phyloP scores from a whole-genome alignment of 2,113 vertebrate species.

The Dromas ardeola region DNA sequence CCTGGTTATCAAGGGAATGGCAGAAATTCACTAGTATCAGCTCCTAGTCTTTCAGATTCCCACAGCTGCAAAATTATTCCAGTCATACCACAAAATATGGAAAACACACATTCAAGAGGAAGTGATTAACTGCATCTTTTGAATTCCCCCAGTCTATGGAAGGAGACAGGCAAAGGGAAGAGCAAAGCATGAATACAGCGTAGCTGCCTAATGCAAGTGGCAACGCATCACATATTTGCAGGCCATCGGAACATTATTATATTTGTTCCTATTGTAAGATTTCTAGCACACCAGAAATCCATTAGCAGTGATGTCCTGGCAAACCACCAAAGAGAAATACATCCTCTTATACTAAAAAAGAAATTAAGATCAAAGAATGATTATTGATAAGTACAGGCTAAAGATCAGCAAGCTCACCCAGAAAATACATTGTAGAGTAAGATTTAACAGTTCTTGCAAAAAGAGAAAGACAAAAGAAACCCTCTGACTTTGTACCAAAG shows the following conservation, averaged over 20 bases:
- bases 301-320: slow-evolving; percentile 49
- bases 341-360: slow-evolving; percentile 43
- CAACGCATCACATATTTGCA: neutral
- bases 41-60: neutral
- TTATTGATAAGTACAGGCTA: slow-evolving; percentile 32
- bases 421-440: slow-evolving; percentile 13
- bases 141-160: neutral
- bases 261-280: slow-evolving; percentile 3
- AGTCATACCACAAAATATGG: neutral
- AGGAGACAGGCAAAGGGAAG: neutral
- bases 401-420: slow-evolving; percentile 15
- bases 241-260: neutral
- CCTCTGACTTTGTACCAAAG: slow-evolving; percentile 35
- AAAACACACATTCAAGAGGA: neutral
- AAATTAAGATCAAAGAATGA: slow-evolving; percentile 25
- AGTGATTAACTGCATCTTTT: neutral
- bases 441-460: neutral
- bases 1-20: neutral
- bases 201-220: neutral
- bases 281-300: slow-evolving; percentile 41
- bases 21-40: neutral
- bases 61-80: neutral
- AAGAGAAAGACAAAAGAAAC: slow-evolving; percentile 36
- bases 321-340: slow-evolving; percentile 39
- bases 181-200: neutral